Conservation (phyloP, 2,888 invertebrate species). For the Pseudococcus longispinus region DNA sequence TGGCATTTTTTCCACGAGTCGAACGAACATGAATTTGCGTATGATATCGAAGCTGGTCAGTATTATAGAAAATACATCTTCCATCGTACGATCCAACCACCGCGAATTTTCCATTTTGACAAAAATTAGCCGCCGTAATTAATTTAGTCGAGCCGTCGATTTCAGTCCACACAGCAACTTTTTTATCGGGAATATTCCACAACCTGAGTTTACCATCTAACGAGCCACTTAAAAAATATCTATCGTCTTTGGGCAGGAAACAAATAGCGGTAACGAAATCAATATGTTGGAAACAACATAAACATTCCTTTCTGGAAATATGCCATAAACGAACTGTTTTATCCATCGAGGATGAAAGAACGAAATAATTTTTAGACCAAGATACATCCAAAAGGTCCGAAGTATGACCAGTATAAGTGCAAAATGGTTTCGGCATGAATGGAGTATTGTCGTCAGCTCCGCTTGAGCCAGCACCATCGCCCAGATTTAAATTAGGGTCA, state of each 20-base stretch:
- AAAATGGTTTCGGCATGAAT: constrained; percentile 90
- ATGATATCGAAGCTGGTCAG: constrained; percentile 97
- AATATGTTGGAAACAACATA: constrained; percentile 98
- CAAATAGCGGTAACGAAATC: constrained; percentile 99
- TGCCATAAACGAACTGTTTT: constrained; percentile 98
- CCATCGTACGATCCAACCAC: constrained; percentile 99
- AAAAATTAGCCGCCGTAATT: constrained; percentile 96
- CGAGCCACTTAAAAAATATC: constrained; percentile 92
- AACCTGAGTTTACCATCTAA: constrained; percentile 96
- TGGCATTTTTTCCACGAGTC: constrained; percentile 92
- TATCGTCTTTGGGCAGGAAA: constrained; percentile 91
- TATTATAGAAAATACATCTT: constrained; percentile 96
- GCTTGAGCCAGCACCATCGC: constrained; percentile 63
- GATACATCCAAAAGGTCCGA: constrained; percentile 96
- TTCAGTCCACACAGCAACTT: constrained; percentile 98
- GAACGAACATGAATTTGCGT: constrained; percentile 97
- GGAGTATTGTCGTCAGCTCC: constrained; percentile 67
- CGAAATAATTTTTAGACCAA: constrained; percentile 99
- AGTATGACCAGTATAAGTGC: constrained; percentile 91
- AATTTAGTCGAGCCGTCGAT: constrained; percentile 92
- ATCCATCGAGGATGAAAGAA: constrained; percentile 98
- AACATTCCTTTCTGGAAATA: constrained; percentile 93
- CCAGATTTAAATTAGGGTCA: constrained; percentile 64
- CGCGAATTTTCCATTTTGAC: constrained; percentile 93
- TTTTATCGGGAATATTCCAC: constrained; percentile 99